phyloP scores from a whole-genome alignment of 2,888 invertebrate species.

The Ochlodes sylvanus region DNA sequence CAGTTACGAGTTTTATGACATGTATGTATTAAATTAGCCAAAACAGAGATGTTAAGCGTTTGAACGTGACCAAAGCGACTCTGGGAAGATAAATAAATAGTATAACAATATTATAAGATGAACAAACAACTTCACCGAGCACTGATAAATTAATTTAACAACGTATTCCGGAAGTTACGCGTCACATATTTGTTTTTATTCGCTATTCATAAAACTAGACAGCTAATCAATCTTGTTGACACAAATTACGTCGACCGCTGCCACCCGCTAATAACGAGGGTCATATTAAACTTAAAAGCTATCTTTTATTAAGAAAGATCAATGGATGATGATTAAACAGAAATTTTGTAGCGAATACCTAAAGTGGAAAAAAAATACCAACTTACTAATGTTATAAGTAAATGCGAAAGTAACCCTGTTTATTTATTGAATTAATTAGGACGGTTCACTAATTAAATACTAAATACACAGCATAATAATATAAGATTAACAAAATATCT shows the following conservation, averaged over 20 bases:
- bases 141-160: neutral
- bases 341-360: slow-evolving; percentile 18
- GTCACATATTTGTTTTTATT: slow-evolving; percentile 25
- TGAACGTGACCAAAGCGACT: too few relatives aligned
- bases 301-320: slow-evolving; percentile 37
- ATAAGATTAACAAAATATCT: too few relatives aligned
- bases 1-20: too few relatives aligned
- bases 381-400: too few relatives aligned
- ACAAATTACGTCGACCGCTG: slow-evolving; percentile 48
- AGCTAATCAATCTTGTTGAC: slow-evolving; percentile 65
- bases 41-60: too few relatives aligned
- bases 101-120: too few relatives aligned
- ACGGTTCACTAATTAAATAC: too few relatives aligned
- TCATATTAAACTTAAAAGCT: slow-evolving; percentile 34
- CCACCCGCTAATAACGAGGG: slow-evolving; percentile 37
- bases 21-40: too few relatives aligned
- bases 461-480: too few relatives aligned
- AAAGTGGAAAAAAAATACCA: neutral
- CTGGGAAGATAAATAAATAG: too few relatives aligned
- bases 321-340: slow-evolving; percentile 31
- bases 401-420: too few relatives aligned
- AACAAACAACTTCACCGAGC: neutral
- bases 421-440: too few relatives aligned
- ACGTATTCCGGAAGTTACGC: slow-evolving; percentile 5
- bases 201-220: slow-evolving; percentile 35